Conservation (phyloP, 2,888 invertebrate species). For the Apamea crenata region DNA sequence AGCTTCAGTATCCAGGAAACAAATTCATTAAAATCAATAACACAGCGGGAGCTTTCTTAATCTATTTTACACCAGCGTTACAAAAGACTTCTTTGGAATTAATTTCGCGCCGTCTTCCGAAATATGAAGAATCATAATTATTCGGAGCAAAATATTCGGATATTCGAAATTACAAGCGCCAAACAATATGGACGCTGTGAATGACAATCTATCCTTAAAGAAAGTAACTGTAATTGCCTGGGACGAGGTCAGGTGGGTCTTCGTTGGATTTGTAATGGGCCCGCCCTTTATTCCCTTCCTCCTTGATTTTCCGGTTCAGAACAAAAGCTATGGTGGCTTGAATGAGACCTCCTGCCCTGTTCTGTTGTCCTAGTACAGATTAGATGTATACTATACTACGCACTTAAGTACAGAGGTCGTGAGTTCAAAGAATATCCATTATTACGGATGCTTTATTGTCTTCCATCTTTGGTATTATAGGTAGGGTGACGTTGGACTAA, state of each 20-base stretch:
- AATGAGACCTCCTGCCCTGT: slow-evolving; percentile 77
- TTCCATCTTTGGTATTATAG: slow-evolving; percentile 22
- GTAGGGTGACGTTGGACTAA: slow-evolving; percentile 5
- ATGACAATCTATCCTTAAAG: slow-evolving; percentile 78
- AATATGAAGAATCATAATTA: slow-evolving; percentile 51
- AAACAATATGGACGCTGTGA: slow-evolving; percentile 65
- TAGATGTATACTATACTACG: slow-evolving; percentile 52
- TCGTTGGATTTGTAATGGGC: slow-evolving; percentile 79
- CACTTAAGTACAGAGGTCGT: slow-evolving; percentile 48
- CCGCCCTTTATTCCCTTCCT: slow-evolving; percentile 75
- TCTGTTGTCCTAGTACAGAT: slow-evolving; percentile 71
- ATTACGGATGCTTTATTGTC: slow-evolving; percentile 55
- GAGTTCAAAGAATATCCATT: slow-evolving; percentile 55
- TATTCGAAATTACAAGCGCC: slow-evolving; percentile 48
- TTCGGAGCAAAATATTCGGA: slow-evolving; percentile 38
- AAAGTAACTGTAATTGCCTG: slow-evolving; percentile 82
- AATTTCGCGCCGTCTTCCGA: slow-evolving; percentile 32
- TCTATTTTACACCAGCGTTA: slow-evolving; percentile 39
- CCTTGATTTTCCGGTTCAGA: slow-evolving; percentile 81
- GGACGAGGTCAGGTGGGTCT: slow-evolving; percentile 77
- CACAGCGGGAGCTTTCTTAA: slow-evolving; percentile 52
- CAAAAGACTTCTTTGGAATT: slow-evolving; percentile 42
- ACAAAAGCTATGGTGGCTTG: slow-evolving; percentile 78
- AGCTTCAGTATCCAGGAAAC: not conserved
- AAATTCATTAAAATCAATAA: slow-evolving; percentile 42